These are phyloP conservation scores for Campoletis raptor DNA, from an alignment of 2,888 invertebrate species.

Conservation along the genomic window DNA sequence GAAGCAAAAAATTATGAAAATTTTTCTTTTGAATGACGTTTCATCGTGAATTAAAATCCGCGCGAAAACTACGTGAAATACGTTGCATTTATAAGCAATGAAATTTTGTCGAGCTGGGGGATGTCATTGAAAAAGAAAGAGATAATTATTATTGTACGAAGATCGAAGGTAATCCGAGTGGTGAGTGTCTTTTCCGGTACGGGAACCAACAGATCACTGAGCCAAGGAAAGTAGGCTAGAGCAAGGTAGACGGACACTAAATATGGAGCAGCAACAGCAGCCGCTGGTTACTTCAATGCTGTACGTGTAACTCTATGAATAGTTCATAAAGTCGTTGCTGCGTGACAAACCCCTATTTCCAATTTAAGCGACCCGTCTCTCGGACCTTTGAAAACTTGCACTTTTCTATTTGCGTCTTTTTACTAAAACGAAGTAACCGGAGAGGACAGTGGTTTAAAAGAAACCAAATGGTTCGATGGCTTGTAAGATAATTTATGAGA, in stretches of 20 bases:
- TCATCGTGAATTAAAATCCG: too few species aligned
- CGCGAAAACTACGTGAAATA: too few species aligned
- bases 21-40: neutral
- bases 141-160: conserved; percentile 7
- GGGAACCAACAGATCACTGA: neutral
- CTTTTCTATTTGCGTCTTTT: conserved; percentile 34
- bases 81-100: neutral
- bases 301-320: conserved; percentile 56
- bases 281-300: conserved; percentile 23
- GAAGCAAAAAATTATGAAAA: too few species aligned
- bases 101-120: neutral
- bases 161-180: neutral
- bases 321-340: conserved; percentile 59
- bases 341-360: conserved; percentile 53
- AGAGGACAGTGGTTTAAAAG: neutral
- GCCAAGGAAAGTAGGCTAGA: neutral
- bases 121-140: neutral
- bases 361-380: conserved; percentile 26
- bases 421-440: conserved; percentile 5
- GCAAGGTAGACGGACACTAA: neutral
- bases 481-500: neutral
- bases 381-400: conserved; percentile 41
- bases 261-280: conserved; percentile 19
- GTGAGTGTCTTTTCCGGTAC: neutral
- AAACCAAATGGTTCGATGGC: conserved; percentile 10